A percentile compares a stretch with the other conserved stretches of the same genome.
Conservation (phyloP, 2,797 vertebrate genomes). For the Poeciliopsis gracilis region DNA sequence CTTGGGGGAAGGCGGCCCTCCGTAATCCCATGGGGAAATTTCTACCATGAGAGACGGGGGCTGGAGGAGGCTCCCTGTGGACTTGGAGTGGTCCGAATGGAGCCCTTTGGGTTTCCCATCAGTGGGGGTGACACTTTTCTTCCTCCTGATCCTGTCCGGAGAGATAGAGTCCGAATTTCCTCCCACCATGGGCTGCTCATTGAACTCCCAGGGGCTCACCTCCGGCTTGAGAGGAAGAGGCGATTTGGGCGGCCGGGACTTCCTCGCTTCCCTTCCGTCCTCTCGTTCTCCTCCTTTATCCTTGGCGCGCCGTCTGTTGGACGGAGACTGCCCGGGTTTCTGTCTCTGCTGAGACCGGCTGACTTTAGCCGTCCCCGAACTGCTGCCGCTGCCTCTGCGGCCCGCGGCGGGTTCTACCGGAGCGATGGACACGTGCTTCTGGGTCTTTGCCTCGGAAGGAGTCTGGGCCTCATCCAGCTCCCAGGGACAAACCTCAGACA, state of each 20-base stretch:
- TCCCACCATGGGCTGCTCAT: slow-evolving; percentile 80
- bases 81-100: slow-evolving; percentile 84
- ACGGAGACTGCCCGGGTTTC: slow-evolving; percentile 71
- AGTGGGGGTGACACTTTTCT: slow-evolving; percentile 84
- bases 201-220: slow-evolving; percentile 75
- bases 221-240: slow-evolving; percentile 76
- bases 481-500: slow-evolving; percentile 96
- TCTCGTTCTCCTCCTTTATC: slow-evolving; percentile 75
- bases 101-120: slow-evolving; percentile 80
- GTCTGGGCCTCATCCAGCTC: slow-evolving; percentile 90
- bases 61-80: slow-evolving; percentile 88
- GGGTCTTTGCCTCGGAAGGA: slow-evolving; percentile 87
- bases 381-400: slow-evolving; percentile 77
- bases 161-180: slow-evolving; percentile 72
- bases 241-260: slow-evolving; percentile 70
- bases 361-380: slow-evolving; percentile 66
- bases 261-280: slow-evolving; percentile 69
- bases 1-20: slow-evolving; percentile 82
- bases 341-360: slow-evolving; percentile 84
- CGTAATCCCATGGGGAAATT: slow-evolving; percentile 95
- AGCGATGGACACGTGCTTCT: slow-evolving; percentile 97
- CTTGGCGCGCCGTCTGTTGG: slow-evolving; percentile 75
- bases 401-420: slow-evolving; percentile 84
- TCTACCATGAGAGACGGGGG: slow-evolving; percentile 87
- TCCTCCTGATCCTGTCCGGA: slow-evolving; percentile 82